Conservation (phyloP, 2,888 invertebrate genomes). For the Oegoconia quadripuncta region DNA sequence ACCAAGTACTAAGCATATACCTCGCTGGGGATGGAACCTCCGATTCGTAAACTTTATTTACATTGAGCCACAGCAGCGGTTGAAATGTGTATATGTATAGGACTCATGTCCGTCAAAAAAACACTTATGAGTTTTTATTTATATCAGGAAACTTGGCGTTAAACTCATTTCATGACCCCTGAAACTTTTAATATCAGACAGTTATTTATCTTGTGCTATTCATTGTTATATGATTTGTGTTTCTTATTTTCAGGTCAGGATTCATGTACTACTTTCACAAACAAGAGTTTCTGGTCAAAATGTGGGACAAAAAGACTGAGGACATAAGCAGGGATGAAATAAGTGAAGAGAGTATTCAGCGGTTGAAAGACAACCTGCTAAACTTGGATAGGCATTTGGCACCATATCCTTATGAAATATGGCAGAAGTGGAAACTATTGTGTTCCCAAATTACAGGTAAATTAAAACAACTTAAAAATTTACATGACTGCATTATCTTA, state of each 20-base stretch:
- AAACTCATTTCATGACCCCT: no score
- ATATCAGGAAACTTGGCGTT: no score
- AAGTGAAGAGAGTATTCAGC: conserved; percentile 81
- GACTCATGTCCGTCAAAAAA: no score
- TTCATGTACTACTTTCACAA: conserved; percentile 91
- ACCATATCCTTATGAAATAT: conserved; percentile 94
- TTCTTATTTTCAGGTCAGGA: conserved; percentile 78
- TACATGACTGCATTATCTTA: no score
- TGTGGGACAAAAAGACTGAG: conserved; percentile 90
- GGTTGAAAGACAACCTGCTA: conserved; percentile 83
- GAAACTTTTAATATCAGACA: background rate
- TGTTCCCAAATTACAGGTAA: conserved; percentile 83
- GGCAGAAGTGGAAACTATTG: conserved; percentile 90
- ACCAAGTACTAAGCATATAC: no score
- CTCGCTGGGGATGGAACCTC: no score
- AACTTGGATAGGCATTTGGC: conserved; percentile 89
- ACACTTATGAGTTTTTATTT: no score
- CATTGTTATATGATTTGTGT: background rate
- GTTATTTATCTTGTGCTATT: background rate
- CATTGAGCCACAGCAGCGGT: no score
- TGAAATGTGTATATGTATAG: no score
- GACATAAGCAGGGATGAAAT: conserved; percentile 84
- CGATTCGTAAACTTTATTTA: no score
- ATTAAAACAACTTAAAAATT: no score
- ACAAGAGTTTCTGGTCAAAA: conserved; percentile 90